A percentile compares a stretch with the other conserved stretches of the same genome.
Conservation (phyloP, 2,888 invertebrate genomes). For the Odontocerum albicorne region DNA sequence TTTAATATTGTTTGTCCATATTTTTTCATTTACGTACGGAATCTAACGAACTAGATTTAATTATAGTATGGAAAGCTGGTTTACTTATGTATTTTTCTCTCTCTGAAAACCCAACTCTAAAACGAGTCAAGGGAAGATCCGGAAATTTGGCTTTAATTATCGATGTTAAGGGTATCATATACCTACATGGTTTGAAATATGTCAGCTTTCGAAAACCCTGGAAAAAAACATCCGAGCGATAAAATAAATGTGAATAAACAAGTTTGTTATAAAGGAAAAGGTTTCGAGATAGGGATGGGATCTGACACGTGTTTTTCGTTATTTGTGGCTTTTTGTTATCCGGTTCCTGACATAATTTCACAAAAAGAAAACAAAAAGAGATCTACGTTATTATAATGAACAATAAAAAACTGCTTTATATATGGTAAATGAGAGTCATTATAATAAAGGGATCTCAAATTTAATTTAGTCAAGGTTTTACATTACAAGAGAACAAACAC, state of each 20-base stretch:
- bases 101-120: too few species aligned
- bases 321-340: not conserved
- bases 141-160: too few species aligned
- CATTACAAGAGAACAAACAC: too few species aligned
- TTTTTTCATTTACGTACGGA: too few species aligned
- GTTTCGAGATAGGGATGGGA: slow-evolving; percentile 6
- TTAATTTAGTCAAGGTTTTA: too few species aligned
- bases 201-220: not conserved
- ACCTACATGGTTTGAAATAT: too few species aligned
- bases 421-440: not conserved
- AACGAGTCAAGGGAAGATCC: too few species aligned
- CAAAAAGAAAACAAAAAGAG: not conserved
- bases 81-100: too few species aligned
- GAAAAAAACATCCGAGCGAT: not conserved
- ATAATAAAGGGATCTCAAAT: not conserved
- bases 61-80: too few species aligned
- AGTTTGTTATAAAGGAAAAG: slow-evolving; percentile 14
- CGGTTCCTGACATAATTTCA: not conserved
- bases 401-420: not conserved
- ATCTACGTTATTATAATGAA: not conserved
- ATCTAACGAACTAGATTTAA: too few species aligned
- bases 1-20: too few species aligned
- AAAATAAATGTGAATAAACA: slow-evolving; percentile 12
- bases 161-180: too few species aligned
- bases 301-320: slow-evolving; percentile 7